Percentiles rank a stretch among this genome's conserved stretches.
These are phyloP conservation scores for Scomberomorus guttatus DNA, from an alignment of 2,797 vertebrate species.

Conservation along the genomic window DNA sequence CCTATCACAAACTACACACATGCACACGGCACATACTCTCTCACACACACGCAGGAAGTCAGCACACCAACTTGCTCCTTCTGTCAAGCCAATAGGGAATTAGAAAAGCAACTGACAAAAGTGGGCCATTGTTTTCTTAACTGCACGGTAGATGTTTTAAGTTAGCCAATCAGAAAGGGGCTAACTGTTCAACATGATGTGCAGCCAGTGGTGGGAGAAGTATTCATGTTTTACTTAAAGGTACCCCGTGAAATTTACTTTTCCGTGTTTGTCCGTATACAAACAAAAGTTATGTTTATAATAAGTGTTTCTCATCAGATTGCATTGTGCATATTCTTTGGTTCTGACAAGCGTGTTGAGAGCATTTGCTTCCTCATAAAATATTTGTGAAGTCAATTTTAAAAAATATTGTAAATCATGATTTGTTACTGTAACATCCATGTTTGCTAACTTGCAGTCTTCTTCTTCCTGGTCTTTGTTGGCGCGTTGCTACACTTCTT, in stretches of 20 bases:
- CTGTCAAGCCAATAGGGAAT: slow-evolving; percentile 36
- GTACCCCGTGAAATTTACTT: background rate
- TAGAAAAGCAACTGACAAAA: slow-evolving; percentile 58
- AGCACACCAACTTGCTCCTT: slow-evolving; percentile 41
- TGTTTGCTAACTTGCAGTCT: background rate
- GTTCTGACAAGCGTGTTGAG: too few species aligned
- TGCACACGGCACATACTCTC: background rate
- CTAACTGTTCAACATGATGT: slow-evolving; percentile 13
- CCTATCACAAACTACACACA: slow-evolving; percentile 55
- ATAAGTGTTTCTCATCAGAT: too few species aligned
- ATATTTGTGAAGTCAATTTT: too few species aligned
- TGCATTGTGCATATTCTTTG: too few species aligned
- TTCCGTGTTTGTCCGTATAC: background rate
- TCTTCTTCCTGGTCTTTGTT: background rate
- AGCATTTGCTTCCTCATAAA: too few species aligned
- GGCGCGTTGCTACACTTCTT: background rate
- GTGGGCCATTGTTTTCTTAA: slow-evolving; percentile 51
- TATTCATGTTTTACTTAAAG: background rate
- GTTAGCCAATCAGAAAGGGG: slow-evolving; percentile 14
- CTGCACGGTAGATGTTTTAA: slow-evolving; percentile 35
- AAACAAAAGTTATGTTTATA: background rate
- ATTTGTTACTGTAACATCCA: background rate
- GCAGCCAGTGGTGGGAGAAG: background rate
- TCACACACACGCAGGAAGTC: slow-evolving; percentile 49
- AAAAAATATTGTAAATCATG: background rate